Evolutionary conservation across 2,888 invertebrate species (phyloP).

Genomic region (Monopis laevigella): DNA sequence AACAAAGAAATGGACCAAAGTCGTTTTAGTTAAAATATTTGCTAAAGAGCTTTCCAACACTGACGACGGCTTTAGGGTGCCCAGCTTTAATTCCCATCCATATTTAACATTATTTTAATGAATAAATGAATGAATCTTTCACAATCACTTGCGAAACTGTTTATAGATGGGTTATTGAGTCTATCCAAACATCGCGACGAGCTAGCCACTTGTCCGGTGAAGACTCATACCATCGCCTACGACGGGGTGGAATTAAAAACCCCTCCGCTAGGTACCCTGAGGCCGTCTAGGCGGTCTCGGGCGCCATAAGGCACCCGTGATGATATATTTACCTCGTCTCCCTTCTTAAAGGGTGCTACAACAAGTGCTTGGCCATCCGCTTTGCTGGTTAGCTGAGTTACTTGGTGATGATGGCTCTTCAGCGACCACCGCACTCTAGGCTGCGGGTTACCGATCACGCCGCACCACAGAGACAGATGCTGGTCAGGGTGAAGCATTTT

Average conservation of each 20-base stretch:
- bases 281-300: too few species aligned
- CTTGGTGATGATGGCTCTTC: not conserved
- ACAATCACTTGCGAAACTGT: conserved; percentile 12
- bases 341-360: conserved; percentile 42
- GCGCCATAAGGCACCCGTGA: too few species aligned
- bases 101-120: conserved; percentile 9
- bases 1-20: not conserved
- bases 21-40: not conserved
- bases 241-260: too few species aligned
- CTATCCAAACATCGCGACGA: too few species aligned
- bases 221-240: too few species aligned
- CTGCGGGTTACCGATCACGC: conserved; percentile 69
- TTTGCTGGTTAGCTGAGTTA: conserved; percentile 23
- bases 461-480: conserved; percentile 70
- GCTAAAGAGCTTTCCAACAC: not conserved
- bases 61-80: too few species aligned
- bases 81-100: too few species aligned
- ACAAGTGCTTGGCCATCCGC: conserved; percentile 41
- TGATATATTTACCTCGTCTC: conserved; percentile 44
- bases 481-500: conserved; percentile 33
- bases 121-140: conserved; percentile 4
- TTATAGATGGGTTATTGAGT: too few species aligned
- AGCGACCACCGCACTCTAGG: conserved; percentile 69
- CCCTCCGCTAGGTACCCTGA: too few species aligned
- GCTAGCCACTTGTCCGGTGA: too few species aligned